Evolutionary conservation across 2,113 vertebrate genomes (phyloP).

Genomic region (Sebastes schlegelii): DNA sequence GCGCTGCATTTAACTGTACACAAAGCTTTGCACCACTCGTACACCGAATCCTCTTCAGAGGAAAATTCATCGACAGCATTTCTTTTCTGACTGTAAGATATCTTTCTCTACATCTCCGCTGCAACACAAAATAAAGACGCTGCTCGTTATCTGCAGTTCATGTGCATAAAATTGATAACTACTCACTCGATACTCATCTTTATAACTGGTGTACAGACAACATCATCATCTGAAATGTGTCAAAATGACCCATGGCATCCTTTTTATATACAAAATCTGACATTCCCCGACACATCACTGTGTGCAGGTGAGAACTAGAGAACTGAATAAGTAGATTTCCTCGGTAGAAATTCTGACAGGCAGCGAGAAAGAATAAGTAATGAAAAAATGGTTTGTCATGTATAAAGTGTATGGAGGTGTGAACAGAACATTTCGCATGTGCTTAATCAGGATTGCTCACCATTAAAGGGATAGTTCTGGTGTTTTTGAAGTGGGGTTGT

Average conservation of each 20-base stretch:
- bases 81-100: not conserved
- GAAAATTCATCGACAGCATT: not conserved
- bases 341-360: not conserved
- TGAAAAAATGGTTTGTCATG: too few species aligned
- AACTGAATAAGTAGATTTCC: not conserved
- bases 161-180: not conserved
- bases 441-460: too few species aligned
- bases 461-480: too few species aligned
- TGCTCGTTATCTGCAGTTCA: not conserved
- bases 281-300: not conserved
- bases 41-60: not conserved
- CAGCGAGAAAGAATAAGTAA: not conserved
- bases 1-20: not conserved
- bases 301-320: not conserved
- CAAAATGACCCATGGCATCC: too few species aligned
- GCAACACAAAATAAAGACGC: too few species aligned
- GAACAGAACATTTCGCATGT: not conserved
- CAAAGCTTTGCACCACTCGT: not conserved
- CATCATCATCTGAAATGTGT: too few species aligned
- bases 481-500: too few species aligned
- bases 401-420: not conserved
- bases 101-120: not conserved
- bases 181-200: too few species aligned
- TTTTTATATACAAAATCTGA: not conserved
- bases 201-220: too few species aligned